These are phyloP conservation scores for Chinchilla lanigera DNA, from an alignment of 2,113 vertebrate genomes.

Conservation along the genomic window DNA sequence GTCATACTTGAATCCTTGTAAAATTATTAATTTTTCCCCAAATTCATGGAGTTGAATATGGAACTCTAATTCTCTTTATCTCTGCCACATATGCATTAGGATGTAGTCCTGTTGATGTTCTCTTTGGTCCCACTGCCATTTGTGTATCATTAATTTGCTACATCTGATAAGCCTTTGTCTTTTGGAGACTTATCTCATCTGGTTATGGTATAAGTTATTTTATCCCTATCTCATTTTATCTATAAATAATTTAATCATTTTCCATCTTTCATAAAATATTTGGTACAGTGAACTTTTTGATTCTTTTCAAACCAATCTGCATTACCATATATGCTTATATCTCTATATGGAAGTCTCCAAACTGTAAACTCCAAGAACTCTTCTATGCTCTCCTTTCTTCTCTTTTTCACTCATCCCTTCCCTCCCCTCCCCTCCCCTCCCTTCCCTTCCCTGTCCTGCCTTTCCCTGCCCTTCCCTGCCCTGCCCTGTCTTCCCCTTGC, in stretches of 20 bases:
- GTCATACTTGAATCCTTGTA: background rate
- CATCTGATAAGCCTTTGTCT: background rate
- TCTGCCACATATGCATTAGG: background rate
- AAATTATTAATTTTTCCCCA: background rate
- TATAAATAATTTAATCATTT: background rate
- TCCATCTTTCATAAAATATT: background rate
- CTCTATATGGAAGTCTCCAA: background rate
- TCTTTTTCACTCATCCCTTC: rapidly evolving
- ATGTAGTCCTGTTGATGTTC: background rate
- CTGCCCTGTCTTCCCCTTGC: background rate
- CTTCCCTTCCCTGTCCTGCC: background rate
- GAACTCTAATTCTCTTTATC: background rate
- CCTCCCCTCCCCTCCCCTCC: background rate
- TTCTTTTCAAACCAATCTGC: background rate
- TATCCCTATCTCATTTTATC: background rate
- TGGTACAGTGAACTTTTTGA: background rate
- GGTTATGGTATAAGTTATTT: background rate
- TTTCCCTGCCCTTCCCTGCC: background rate
- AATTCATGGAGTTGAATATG: background rate
- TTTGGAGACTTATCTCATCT: background rate
- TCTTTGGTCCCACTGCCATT: background rate
- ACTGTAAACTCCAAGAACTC: background rate
- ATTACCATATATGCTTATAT: background rate
- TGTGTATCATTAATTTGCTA: background rate
- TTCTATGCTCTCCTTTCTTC: background rate